Evolutionary conservation across 2,797 vertebrate species (phyloP), one percentile per base, ranked within the genome.

Genomic region (Amazonetta brasiliensis): DNA sequence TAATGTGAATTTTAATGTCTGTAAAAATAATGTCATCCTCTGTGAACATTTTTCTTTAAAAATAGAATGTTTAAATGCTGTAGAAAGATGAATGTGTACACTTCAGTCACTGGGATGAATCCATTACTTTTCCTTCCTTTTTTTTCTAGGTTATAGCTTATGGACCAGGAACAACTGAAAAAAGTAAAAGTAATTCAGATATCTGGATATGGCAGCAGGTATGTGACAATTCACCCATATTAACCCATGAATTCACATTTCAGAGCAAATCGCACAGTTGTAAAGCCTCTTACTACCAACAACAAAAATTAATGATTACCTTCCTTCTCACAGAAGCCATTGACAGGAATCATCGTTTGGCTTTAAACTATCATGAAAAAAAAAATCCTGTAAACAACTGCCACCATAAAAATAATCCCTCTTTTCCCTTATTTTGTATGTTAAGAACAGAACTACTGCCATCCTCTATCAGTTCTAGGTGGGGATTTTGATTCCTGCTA

Each of bases 181-280:
- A 94, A 37, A 94, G 67, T 8, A 96, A 89, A 37, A 97, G 77
- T 64, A 91, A 97, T 60, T 98, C 97, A 9, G 99, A 99, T 84
- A 92, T 97, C 82, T 99, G 99, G 99, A 98, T 99, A 89, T 99
- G 99, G 99, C 99, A 99, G 82, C 94, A 99, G 98, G 99, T 99
- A 98, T 2, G 98, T 97, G 83, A 44, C 82, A 82, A 69, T 74
- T 94, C 59, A 68, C 43, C 63, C 33, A 48, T 62, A 17, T 31
- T 94, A 86, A 73, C 48, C 3, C 1, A 54, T 12, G 35, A 69
- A 26, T 76, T 93, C 64, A 60, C 80, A 35, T 78, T 95, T 78
- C 59, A 56, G 39, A 67, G 85, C 33, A 90, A 44, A 87, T 60
- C 63, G 35, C 81, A 30, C 17, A 69, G 54, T 71, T 90, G 58